Percentiles rank a stretch among this genome's conserved stretches.
Conservation (phyloP, 2,113 vertebrate species). For the Mola mola region DNA sequence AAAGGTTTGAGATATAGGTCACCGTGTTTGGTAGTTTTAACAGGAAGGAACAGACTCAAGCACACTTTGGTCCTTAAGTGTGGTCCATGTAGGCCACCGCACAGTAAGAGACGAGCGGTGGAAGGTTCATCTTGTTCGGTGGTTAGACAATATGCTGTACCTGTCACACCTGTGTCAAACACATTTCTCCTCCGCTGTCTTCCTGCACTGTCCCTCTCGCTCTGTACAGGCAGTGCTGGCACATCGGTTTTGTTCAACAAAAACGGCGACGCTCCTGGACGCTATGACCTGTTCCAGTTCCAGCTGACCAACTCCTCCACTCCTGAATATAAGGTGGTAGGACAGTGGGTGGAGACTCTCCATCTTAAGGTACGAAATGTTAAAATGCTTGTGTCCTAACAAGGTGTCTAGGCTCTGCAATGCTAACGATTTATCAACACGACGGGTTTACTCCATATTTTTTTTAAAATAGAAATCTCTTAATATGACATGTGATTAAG, state of each 20-base stretch:
- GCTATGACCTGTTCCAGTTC: conserved; percentile 83
- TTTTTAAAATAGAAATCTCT: conserved; percentile 29
- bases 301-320: conserved; percentile 76
- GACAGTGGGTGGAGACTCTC: conserved; percentile 80
- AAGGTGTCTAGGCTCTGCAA: not conserved
- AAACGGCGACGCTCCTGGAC: conserved; percentile 80
- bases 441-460: not conserved
- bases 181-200: conserved; percentile 9
- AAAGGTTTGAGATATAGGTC: conserved; percentile 42
- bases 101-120: conserved; percentile 18
- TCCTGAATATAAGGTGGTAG: conserved; percentile 73
- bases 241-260: conserved; percentile 79
- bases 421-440: conserved; percentile 1
- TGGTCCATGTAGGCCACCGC: conserved; percentile 11
- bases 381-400: not conserved
- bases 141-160: not conserved
- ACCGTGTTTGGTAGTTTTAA: conserved; percentile 24
- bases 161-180: conserved; percentile 11
- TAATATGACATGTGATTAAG: too few relatives aligned
- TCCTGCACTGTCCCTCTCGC: not conserved
- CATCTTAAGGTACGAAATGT: conserved; percentile 73
- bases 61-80: not conserved
- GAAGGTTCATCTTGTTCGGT: conserved; percentile 17
- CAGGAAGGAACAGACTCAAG: not conserved
- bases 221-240: conserved; percentile 75